Base-by-base conservation (phyloP, 2,113 vertebrate genomes). In the Podilymbus podiceps region DNA sequence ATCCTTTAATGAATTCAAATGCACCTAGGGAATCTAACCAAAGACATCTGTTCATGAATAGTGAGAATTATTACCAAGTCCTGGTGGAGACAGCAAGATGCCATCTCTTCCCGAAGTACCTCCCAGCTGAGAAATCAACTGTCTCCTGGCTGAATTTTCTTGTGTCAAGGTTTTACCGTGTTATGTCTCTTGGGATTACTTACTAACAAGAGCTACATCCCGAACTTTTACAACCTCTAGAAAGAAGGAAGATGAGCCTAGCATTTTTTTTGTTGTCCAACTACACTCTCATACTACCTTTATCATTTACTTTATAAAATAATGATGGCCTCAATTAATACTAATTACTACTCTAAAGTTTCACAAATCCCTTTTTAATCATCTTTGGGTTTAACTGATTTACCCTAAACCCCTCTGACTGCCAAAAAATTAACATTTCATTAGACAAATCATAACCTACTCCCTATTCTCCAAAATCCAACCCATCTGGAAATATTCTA, bases 21-120 rank as follows among this genome's bases (percentile, higher is more conserved):
- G 96, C 97, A 97, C 98, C 97, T 97, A 97, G 98, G 98, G 98
- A 97, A 97, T 98, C 98, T 98, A 98, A 98, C 97, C 98, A 98
- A 97, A 98, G 97, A 97, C 98, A 98, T 98, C 98, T 98, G 98
- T 98, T 98, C 98, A 98, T 98, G 98, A 98, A 98, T 98, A 98
- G 98, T 97, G 91, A 97, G 98, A 98, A 98, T 98, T 98, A 98
- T 98, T 98, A 98, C 97, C 95, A 98, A 96, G 92, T 97, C 98
- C 98, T 97, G 96, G 96, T 97, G 98, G 98, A 92, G 93, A 97
- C 97, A 94, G 98, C 98, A 98, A 94, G 38, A 95, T 98, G 98
- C 98, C 98, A 98, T 98, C 94, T 98, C 97, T 97, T 97, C 94
- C 97, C 92, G 71, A 98, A 98, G 98, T 97, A 98, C 94, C 97